Percentiles rank a stretch among this genome's conserved stretches.
Conservation (phyloP, 2,888 invertebrate species). For the Drosophila sordidula region DNA sequence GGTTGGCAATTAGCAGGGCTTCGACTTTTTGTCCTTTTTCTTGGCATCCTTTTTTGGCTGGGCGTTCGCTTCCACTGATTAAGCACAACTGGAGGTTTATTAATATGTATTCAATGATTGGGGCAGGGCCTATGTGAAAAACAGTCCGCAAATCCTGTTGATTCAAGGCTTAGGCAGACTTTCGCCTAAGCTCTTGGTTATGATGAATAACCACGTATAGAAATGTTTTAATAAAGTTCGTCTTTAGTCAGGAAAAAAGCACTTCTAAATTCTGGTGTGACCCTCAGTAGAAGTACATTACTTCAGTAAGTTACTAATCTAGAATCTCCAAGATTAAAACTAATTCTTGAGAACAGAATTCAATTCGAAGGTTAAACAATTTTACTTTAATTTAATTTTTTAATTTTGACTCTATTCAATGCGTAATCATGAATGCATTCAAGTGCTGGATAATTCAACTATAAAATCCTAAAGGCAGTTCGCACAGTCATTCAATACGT, state of each 20-base stretch:
- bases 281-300: background rate
- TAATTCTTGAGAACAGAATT: no score
- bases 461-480: background rate
- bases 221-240: background rate
- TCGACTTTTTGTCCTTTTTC: slow-evolving; percentile 39
- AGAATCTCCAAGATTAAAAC: no score
- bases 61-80: slow-evolving; percentile 16
- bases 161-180: slow-evolving; percentile 28
- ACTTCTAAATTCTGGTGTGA: no score
- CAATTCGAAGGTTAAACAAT: no score
- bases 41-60: slow-evolving; percentile 1
- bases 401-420: background rate
- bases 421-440: background rate
- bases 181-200: slow-evolving; percentile 23
- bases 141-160: slow-evolving; percentile 35
- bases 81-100: slow-evolving; percentile 25
- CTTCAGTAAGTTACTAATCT: no score
- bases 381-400: no score
- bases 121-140: slow-evolving; percentile 15
- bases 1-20: slow-evolving; percentile 69
- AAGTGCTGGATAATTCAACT: background rate
- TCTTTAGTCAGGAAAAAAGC: background rate
- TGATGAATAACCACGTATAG: background rate
- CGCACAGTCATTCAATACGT: slow-evolving; percentile 24
- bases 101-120: slow-evolving; percentile 52